Base-by-base conservation (phyloP, 2,113 vertebrate species). In the Crocuta crocuta region DNA sequence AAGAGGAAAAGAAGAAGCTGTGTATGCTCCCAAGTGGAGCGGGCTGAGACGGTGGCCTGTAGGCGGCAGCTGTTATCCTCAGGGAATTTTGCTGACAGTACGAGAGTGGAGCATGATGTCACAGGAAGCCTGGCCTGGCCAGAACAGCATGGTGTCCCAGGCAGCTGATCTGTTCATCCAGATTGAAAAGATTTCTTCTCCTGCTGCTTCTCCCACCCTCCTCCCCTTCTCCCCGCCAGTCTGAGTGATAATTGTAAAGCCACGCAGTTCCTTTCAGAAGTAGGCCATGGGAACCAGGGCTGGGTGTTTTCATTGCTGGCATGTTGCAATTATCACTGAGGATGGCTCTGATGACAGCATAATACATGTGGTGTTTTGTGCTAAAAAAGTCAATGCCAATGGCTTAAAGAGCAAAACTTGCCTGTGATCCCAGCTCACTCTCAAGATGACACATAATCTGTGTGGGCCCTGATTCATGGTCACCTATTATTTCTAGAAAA, bases 81-180 rank as follows among this genome's bases (percentile, higher is more conserved):
- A 31, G 95, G 92, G 96, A 96, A 96, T 97, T 97, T 91, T 98
- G 97, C 97, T 98, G 97, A 98, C 97, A 97, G 61, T 85, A 89
- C 33, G 80, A 91, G 97, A 97, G 91, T 66, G 19, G 53, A 50
- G 90, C 66, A 91, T 97, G 97, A 98, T 93, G 97, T 98, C 98
- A 98, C 94, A 90, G 97, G 94, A 97, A 93, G 95, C 76, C 90
- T 91, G 87, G 92, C 90, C 89, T 50, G 92, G 94, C 90, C 87
- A 79, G 95, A 96, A 10, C 97, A 95, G 96, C 94, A 90, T 97
- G 97, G 90, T 66, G 63, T 92, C 96, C 84, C 55, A 35, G 83
- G 97, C 98, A 95, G 98, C 96, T 97, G 97, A 98, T 95, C 88
- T 71, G 94, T 97, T 98, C 93, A 91, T 96, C 87, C 66, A 98